Percentiles rank a stretch among this genome's conserved stretches.
Evolutionary conservation across 1,140 invertebrate genomes (phyloP).

Genomic region (Agraylea sexmaculata): DNA sequence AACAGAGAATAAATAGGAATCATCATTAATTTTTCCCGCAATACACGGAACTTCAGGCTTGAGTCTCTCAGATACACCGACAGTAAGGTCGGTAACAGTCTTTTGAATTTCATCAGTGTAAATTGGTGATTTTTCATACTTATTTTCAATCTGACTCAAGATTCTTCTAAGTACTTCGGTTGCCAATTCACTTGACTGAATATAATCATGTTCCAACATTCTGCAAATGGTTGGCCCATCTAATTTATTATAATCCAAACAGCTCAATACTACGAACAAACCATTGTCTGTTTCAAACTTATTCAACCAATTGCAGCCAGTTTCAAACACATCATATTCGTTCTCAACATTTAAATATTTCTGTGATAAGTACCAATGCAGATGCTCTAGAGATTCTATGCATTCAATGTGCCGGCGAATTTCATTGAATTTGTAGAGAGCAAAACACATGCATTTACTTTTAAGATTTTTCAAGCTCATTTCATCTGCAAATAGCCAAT

Average conservation of each 20-base stretch:
- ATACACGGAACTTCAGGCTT: constrained; percentile 11
- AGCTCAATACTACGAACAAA: constrained; percentile 16
- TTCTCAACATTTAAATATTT: constrained; percentile 12
- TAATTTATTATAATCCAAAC: constrained; percentile 15
- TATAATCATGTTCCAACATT: constrained; percentile 7
- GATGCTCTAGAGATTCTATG: constrained; percentile 5
- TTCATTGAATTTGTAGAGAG: constrained; percentile 12
- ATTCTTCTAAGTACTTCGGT: constrained; percentile 8
- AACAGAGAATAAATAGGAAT: constrained; percentile 6
- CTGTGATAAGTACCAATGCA: constrained; percentile 20
- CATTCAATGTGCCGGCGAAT: constrained; percentile 10
- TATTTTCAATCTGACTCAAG: constrained; percentile 4
- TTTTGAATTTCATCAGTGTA: not conserved
- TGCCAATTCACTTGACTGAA: constrained; percentile 9
- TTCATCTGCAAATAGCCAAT: constrained; percentile 11
- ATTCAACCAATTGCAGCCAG: constrained; percentile 16
- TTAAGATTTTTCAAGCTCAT: constrained; percentile 7
- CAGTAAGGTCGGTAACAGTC: no score
- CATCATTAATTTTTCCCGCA: constrained; percentile 4
- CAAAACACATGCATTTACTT: constrained; percentile 9
- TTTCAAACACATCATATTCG: constrained; percentile 16
- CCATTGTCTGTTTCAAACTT: not conserved
- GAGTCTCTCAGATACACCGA: no score
- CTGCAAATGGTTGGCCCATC: constrained; percentile 5
- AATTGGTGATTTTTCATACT: not conserved